These are phyloP conservation scores for Hydrotaea cyrtoneurina DNA, from an alignment of 2,888 invertebrate species.

Conservation along the genomic window DNA sequence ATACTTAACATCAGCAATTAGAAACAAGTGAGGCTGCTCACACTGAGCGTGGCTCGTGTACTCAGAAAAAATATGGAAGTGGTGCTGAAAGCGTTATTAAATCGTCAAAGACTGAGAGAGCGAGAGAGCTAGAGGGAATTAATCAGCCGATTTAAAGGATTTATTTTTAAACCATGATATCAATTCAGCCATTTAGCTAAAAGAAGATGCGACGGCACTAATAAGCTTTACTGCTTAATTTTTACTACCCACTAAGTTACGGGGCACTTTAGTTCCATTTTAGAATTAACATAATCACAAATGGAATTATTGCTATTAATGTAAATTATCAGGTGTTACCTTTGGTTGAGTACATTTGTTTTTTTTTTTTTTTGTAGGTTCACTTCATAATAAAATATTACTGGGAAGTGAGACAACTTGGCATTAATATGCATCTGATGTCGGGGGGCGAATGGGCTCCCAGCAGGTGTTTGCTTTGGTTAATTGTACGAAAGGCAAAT, in stretches of 20 bases:
- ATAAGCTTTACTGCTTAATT: background rate
- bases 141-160: background rate
- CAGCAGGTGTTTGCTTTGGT: too few species aligned
- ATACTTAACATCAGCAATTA: background rate
- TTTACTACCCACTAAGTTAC: background rate
- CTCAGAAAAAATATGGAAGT: background rate
- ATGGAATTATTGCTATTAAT: too few species aligned
- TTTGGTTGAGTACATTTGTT: background rate
- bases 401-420: too few species aligned
- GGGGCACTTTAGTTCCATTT: too few species aligned
- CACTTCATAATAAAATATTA: too few species aligned
- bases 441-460: too few species aligned
- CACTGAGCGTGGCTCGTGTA: background rate
- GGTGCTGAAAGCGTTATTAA: background rate
- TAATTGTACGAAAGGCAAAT: too few species aligned
- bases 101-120: too few species aligned
- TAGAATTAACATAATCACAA: background rate
- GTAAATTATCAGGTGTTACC: background rate
- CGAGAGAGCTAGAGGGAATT: too few species aligned
- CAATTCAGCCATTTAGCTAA: background rate
- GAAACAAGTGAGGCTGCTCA: background rate
- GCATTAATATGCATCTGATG: too few species aligned
- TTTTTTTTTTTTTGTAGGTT: too few species aligned
- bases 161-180: constrained; percentile 11
- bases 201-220: background rate